Base-by-base conservation (phyloP, 2,888 invertebrate genomes). In the Rhimphoctona megacephalus region DNA sequence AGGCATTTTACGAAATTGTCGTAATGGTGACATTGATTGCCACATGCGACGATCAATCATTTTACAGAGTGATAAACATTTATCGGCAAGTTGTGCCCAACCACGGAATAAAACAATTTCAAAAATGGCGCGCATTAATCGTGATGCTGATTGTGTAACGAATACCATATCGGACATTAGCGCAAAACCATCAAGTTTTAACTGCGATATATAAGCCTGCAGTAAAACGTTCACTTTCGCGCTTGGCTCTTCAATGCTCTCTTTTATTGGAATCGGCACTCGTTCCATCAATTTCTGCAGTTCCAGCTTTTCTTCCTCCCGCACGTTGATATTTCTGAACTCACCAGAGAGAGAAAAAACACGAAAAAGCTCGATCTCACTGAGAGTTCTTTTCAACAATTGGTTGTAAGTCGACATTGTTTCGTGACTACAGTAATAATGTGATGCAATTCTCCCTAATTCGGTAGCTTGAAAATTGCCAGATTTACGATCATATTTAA, bases 151-250 rank as follows among this genome's bases (percentile, higher is more conserved):
- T 94, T 99, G 99, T 0, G 99, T 99, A 0, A 99, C 98, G 93
- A 98, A 99, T 5, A 99, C 99, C 99, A 99, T 99, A 94, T 99
- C 99, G 0, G 99, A 98, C 98, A 99, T 99, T 2, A 99, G 95
- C 0, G 99, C 99, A 94, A 99, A 99, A 0, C 99, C 99, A 92
- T 99, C 99, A 81, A 99, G 95, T 94, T 99, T 99, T 90, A 99
- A 95, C 94, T 99, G 99, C 0, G 99, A 99, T 88, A 99, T 99
- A 95, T 99, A 99, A 0, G 99, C 99, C 94, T 99, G 99, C 0
- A 99, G 95, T 0, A 99, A 94, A 11, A 99, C 98, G 94, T 99
- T 99, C 43, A 99, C 97, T 91, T 99, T 99, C 0, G 99, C 99
- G 85, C 98, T 98, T 0, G 99, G 98, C 93, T 99, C 99, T 92